Evolutionary conservation across 2,888 invertebrate genomes (phyloP).

Genomic region (Notocelia uddmanniana): DNA sequence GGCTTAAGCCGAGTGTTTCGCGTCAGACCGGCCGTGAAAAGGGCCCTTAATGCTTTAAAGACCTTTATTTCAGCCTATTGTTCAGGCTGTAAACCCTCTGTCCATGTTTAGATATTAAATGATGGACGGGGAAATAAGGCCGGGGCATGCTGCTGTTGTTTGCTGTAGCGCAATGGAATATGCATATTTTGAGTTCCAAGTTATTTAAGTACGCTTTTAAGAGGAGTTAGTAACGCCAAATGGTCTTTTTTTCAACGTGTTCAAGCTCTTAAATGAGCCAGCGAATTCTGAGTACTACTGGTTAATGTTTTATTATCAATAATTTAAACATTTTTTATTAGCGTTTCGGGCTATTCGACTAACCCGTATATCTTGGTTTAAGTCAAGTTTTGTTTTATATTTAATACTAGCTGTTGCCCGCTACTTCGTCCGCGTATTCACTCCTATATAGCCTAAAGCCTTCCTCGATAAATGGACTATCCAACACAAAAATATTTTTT

Average conservation of each 20-base stretch:
- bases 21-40: neutral
- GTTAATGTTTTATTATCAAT: too few relatives aligned
- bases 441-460: too few relatives aligned
- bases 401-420: too few relatives aligned
- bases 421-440: too few relatives aligned
- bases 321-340: too few relatives aligned
- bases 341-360: too few relatives aligned
- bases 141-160: neutral
- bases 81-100: neutral
- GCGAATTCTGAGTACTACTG: too few relatives aligned
- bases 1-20: constrained; percentile 1
- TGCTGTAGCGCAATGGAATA: neutral
- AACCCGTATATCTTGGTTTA: too few relatives aligned
- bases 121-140: neutral
- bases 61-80: neutral
- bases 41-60: constrained; percentile 2
- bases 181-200: neutral
- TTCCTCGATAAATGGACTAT: too few relatives aligned
- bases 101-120: neutral
- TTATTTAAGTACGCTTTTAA: neutral
- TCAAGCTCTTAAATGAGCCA: too few relatives aligned
- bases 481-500: too few relatives aligned
- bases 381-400: too few relatives aligned
- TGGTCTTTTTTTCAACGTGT: neutral
- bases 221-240: neutral